Conservation (phyloP, 2,888 invertebrate genomes). For the Agonopterix subpropinquella region DNA sequence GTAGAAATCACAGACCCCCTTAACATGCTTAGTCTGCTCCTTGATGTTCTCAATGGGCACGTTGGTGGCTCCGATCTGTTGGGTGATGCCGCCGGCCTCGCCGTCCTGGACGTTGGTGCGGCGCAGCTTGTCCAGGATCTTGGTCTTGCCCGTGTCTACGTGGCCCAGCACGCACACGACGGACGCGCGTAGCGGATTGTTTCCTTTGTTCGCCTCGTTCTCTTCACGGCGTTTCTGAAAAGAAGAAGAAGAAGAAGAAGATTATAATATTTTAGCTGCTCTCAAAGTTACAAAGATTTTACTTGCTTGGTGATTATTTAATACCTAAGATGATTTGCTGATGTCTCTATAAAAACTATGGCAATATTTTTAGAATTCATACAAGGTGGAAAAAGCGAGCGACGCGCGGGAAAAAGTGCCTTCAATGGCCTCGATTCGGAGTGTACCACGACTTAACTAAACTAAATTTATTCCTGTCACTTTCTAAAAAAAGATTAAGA, state of each 20-base stretch:
- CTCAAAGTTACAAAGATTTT: not conserved
- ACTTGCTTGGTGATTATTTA: not conserved
- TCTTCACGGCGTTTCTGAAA: constrained; percentile 65
- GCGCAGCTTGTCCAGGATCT: constrained; percentile 96
- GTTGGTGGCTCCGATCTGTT: constrained; percentile 99
- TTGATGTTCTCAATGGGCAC: constrained; percentile 97
- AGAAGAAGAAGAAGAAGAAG: not conserved
- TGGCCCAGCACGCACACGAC: constrained; percentile 99
- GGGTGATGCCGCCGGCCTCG: constrained; percentile 99
- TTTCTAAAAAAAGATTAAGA: no score
- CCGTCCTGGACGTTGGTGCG: constrained; percentile 94
- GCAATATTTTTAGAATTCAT: no score
- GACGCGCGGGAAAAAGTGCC: no score
- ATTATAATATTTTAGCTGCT: not conserved
- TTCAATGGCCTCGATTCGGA: no score
- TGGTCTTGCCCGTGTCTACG: constrained; percentile 99
- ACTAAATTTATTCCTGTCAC: no score
- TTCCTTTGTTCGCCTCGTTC: constrained; percentile 59
- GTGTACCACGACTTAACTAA: no score
- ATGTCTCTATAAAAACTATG: not conserved
- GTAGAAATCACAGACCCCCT: no score
- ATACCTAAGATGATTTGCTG: not conserved
- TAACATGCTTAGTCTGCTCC: constrained; percentile 95
- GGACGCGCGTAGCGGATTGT: constrained; percentile 86
- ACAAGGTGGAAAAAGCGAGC: no score